Evolutionary conservation across 2,797 vertebrate genomes (phyloP).

Genomic region (Tokudaia tokunoshimensis): DNA sequence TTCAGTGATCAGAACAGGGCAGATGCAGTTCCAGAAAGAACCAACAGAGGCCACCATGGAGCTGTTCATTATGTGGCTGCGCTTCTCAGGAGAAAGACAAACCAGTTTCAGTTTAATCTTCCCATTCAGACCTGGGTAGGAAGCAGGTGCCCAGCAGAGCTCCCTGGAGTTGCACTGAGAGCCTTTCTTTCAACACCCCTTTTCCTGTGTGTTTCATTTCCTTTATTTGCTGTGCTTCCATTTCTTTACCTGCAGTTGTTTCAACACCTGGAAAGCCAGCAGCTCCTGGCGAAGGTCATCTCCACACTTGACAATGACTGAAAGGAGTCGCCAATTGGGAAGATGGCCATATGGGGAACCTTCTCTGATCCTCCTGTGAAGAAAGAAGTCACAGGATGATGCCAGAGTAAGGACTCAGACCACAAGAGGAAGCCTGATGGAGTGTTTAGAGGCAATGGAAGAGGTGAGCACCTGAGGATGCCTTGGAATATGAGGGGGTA

Average conservation of each 20-base stretch:
- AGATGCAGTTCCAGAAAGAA: neutral
- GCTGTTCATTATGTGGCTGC: neutral
- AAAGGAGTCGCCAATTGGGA: slow-evolving; percentile 95
- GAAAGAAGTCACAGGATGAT: neutral
- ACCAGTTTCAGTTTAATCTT: neutral
- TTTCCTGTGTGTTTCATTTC: neutral
- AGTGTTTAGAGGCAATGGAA: neutral
- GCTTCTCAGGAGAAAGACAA: neutral
- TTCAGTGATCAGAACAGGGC: neutral
- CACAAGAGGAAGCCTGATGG: neutral
- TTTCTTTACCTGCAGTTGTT: slow-evolving; percentile 93
- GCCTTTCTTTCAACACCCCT: neutral
- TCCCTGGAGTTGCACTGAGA: neutral
- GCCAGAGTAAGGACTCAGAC: neutral
- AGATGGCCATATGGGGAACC: slow-evolving; percentile 96
- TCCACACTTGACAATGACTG: slow-evolving; percentile 97
- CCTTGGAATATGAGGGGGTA: neutral
- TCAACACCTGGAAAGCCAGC: slow-evolving; percentile 96
- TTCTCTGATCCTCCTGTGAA: slow-evolving; percentile 94
- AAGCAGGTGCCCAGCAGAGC: neutral
- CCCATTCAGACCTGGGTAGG: neutral
- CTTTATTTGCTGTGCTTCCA: neutral
- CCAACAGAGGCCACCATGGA: slow-evolving; percentile 64
- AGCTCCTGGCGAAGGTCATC: slow-evolving; percentile 97
- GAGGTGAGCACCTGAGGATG: neutral